These are phyloP conservation scores for Amphipyra tragopoginis DNA, from an alignment of 2,888 invertebrate species.

Conservation along the genomic window DNA sequence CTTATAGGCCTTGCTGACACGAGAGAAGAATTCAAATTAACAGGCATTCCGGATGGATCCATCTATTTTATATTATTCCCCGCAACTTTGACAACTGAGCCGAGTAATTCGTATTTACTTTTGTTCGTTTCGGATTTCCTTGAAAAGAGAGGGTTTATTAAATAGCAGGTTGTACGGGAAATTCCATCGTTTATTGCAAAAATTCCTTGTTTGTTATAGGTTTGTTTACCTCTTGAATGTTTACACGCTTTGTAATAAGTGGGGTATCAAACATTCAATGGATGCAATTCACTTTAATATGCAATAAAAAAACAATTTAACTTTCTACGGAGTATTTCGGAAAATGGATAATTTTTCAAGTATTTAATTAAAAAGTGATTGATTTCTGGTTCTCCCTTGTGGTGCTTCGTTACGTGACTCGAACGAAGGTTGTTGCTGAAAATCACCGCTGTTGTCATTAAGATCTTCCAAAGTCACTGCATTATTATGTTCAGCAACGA, in stretches of 20 bases:
- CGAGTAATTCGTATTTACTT: not conserved
- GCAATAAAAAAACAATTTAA: not conserved
- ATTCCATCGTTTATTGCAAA: slow-evolving; percentile 9
- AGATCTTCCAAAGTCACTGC: too few relatives aligned
- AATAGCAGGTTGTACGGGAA: not conserved
- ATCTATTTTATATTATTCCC: slow-evolving; percentile 1
- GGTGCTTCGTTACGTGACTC: too few relatives aligned
- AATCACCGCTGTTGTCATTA: too few relatives aligned
- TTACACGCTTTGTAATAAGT: not conserved
- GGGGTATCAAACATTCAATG: not conserved
- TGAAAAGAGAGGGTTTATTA: slow-evolving; percentile 4
- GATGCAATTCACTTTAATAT: not conserved
- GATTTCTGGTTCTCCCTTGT: too few relatives aligned
- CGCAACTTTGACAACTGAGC: slow-evolving; percentile 5
- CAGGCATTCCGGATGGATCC: not conserved
- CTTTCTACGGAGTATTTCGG: too few relatives aligned
- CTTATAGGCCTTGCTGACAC: too few relatives aligned
- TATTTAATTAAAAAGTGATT: too few relatives aligned
- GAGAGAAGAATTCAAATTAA: not conserved
- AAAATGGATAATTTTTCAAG: too few relatives aligned
- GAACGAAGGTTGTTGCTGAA: too few relatives aligned
- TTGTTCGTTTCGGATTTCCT: slow-evolving; percentile 1
- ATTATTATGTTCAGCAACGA: too few relatives aligned
- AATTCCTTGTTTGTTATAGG: not conserved
- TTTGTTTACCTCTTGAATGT: not conserved